Evolutionary conservation across 2,797 vertebrate genomes (phyloP), one percentile per base, ranked within the genome.

Genomic region (Myotis planiceps): DNA sequence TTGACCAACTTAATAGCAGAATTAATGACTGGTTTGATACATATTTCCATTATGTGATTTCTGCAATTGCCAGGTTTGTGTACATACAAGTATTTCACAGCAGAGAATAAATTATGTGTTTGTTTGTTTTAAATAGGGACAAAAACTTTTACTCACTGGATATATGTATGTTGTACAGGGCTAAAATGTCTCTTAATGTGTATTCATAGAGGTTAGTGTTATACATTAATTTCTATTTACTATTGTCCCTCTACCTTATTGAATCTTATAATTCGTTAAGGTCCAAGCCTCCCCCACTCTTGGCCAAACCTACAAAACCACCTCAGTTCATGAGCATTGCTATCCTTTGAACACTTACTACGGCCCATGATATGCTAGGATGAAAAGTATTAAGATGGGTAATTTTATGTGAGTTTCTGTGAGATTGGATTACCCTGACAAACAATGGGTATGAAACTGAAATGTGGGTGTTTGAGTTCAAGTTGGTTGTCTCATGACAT

Each of bases 11-110:
- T 63, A 47, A 49, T 39, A 75, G 13, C 18, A 84, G 53, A 76
- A 71, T 27, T 80, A 94, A 72, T 55, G 12, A 85, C 45, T 78
- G 3, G 2, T 19, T 53, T 82, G 66, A 37, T 75, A 81, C 49
- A 60, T 71, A 95, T 71, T 76, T 95, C 80, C 58, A 95, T 53
- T 23, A 6, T 80, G 4, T 21, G 65, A 27, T 65, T 88, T 85
- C 34, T 71, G 47, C 1, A 79, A 16, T 93, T 88, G 51, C 6
- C 2, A 29, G 2, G 9, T 53, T 42, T 80, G 19, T 42, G 1
- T 39, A 55, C 32, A 55, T 69, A 39, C 74, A 89, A 93, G 39
- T 49, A 81, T 75, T 82, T 87, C 18, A 55, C 5, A 96, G 45
- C 19, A 2, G 34, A 86, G 47, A 86, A 83, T 55, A 90, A 82